Evolutionary conservation across 2,113 vertebrate species (phyloP).

Genomic region (Campylorhamphus procurvoides): DNA sequence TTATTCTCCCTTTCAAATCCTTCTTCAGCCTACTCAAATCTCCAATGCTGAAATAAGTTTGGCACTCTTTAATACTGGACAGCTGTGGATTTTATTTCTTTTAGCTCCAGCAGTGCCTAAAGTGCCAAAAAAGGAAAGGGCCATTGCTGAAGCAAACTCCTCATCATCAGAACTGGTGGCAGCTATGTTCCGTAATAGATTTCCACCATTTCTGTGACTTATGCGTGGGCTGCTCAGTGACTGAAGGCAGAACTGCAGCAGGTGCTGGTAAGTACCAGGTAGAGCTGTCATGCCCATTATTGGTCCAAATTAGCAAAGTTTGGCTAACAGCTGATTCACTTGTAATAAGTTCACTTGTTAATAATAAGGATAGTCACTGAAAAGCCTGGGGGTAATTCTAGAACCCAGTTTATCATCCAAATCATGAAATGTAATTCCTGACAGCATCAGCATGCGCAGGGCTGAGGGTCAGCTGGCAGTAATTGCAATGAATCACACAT

Average conservation of each 20-base stretch:
- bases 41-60: not conserved
- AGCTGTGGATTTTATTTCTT: not conserved
- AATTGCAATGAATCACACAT: not conserved
- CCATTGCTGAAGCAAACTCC: not conserved
- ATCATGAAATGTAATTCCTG: not conserved
- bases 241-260: not conserved
- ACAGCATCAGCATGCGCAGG: not conserved
- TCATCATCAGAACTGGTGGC: not conserved
- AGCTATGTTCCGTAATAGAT: not conserved
- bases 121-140: not conserved
- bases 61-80: not conserved
- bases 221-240: not conserved
- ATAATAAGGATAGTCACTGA: not conserved
- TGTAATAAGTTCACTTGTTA: accelerated
- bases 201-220: not conserved
- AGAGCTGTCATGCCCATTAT: not conserved
- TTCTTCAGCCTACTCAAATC: not conserved
- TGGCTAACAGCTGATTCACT: not conserved
- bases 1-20: not conserved
- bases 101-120: not conserved
- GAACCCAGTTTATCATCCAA: not conserved
- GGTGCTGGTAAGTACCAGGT: not conserved
- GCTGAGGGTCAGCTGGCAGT: not conserved
- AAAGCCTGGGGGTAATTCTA: not conserved
- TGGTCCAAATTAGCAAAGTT: not conserved